Evolutionary conservation across 2,888 invertebrate genomes (phyloP).

Genomic region (Helleia helle): DNA sequence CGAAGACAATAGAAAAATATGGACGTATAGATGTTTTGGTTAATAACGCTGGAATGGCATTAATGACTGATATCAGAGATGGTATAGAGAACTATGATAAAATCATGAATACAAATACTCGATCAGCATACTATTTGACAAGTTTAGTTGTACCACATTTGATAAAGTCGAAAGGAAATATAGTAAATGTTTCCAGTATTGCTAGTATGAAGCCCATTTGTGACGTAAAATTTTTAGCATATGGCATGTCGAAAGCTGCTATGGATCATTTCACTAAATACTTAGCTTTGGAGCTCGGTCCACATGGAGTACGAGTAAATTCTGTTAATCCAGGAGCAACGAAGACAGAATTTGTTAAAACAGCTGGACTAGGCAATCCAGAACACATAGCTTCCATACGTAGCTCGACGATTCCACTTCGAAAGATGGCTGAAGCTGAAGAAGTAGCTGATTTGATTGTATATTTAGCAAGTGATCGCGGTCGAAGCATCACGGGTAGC

Average conservation of each 20-base stretch:
- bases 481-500: slow-evolving; percentile 93
- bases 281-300: slow-evolving; percentile 85
- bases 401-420: slow-evolving; percentile 88
- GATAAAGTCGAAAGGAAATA: slow-evolving; percentile 83
- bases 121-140: slow-evolving; percentile 83
- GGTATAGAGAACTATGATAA: slow-evolving; percentile 88
- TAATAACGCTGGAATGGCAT: slow-evolving; percentile 89
- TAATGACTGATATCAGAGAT: slow-evolving; percentile 83
- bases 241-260: slow-evolving; percentile 93
- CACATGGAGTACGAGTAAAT: slow-evolving; percentile 87
- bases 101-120: slow-evolving; percentile 89
- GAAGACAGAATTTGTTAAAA: slow-evolving; percentile 71
- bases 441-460: slow-evolving; percentile 94
- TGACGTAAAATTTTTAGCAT: slow-evolving; percentile 84
- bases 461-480: slow-evolving; percentile 89
- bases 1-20: slow-evolving; percentile 78
- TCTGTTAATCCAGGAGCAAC: slow-evolving; percentile 94
- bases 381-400: slow-evolving; percentile 56
- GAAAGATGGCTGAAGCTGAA: slow-evolving; percentile 84
- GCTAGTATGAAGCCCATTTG: slow-evolving; percentile 78
- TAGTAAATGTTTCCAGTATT: slow-evolving; percentile 95
- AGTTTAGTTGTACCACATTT: slow-evolving; percentile 88
- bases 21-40: slow-evolving; percentile 83
- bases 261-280: slow-evolving; percentile 95
- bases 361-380: slow-evolving; percentile 81